A percentile compares a stretch with the other conserved stretches of the same genome.
These are phyloP conservation scores for Tragelaphus eurycerus DNA, from an alignment of 2,797 vertebrate species.

Conservation along the genomic window DNA sequence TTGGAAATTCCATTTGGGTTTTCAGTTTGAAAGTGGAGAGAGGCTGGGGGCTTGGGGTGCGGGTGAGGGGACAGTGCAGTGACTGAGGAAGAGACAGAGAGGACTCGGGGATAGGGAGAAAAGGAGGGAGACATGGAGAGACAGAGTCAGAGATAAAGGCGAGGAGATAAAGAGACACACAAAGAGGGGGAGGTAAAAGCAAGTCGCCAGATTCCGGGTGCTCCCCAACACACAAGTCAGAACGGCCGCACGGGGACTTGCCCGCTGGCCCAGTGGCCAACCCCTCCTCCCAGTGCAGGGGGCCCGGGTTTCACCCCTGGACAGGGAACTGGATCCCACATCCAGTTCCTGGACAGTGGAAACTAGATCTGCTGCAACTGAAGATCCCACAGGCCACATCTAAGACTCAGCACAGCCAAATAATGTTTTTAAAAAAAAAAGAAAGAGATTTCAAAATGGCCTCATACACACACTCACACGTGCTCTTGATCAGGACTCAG, in stretches of 20 bases:
- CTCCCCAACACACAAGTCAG: background rate
- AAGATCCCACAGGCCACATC: background rate
- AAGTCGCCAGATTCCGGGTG: background rate
- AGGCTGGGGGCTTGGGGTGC: background rate
- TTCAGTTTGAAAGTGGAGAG: constrained; percentile 70
- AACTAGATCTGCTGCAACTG: background rate
- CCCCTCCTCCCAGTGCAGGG: background rate
- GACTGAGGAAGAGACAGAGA: background rate
- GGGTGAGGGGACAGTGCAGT: background rate
- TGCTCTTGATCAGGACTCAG: background rate
- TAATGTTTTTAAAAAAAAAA: background rate
- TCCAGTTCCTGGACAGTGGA: background rate
- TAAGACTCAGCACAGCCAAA: background rate
- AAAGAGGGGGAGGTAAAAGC: background rate
- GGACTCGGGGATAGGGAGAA: background rate
- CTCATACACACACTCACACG: background rate
- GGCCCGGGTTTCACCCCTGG: background rate
- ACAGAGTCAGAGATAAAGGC: background rate
- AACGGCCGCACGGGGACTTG: background rate
- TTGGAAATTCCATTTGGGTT: constrained; percentile 77
- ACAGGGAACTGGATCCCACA: background rate
- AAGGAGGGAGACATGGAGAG: background rate
- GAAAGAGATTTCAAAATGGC: background rate
- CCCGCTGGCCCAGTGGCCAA: background rate
- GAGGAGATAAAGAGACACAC: background rate